Conservation (phyloP, 2,797 vertebrate genomes). For the Sebastolobus altivelis region DNA sequence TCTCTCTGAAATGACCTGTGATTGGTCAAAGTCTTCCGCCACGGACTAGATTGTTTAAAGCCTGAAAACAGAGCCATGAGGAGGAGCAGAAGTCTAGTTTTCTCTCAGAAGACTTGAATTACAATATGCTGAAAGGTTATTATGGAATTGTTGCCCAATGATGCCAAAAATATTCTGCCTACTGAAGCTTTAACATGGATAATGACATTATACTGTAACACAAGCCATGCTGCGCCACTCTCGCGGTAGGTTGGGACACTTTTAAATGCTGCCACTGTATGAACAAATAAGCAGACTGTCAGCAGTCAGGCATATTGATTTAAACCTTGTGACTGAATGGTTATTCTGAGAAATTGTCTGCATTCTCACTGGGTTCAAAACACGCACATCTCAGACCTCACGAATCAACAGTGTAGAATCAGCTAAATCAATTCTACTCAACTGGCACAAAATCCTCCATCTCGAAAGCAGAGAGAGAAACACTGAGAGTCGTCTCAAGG, state of each 20-base stretch:
- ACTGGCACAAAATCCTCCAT: constrained; percentile 47
- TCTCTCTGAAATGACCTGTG: no score
- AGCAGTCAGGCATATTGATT: constrained; percentile 6
- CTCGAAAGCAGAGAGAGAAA: constrained; percentile 42
- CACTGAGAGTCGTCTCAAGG: constrained; percentile 46
- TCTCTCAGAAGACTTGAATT: no score
- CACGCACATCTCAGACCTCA: not conserved
- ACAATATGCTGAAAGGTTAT: no score
- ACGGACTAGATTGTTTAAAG: no score
- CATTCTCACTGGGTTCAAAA: constrained; percentile 16
- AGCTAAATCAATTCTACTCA: constrained; percentile 53
- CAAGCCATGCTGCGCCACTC: not conserved
- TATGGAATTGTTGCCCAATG: no score
- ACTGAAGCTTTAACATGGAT: fast-evolving
- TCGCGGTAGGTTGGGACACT: not conserved
- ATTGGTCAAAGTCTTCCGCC: no score
- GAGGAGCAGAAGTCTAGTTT: no score
- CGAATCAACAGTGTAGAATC: constrained; percentile 21
- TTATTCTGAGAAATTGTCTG: not conserved
- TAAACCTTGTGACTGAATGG: not conserved
- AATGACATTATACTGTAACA: not conserved
- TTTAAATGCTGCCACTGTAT: not conserved
- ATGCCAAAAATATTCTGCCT: fast-evolving
- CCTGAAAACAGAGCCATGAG: no score
- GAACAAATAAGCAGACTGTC: not conserved